Evolutionary conservation across 2,888 invertebrate species (phyloP), one percentile per base, ranked within the genome.

Genomic region (Stegophylla sp.): DNA sequence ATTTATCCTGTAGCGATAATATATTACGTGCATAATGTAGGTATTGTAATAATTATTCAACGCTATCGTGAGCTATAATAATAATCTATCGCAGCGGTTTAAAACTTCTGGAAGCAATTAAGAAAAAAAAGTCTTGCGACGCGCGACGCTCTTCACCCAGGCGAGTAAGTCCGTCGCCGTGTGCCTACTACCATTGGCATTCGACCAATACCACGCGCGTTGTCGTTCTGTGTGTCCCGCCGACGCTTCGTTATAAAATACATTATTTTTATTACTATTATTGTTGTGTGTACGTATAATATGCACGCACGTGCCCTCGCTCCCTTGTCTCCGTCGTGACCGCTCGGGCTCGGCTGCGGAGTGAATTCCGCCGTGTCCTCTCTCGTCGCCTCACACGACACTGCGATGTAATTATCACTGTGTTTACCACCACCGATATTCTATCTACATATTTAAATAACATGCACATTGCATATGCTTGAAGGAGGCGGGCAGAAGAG

Each of bases 31-130:
- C n/a, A n/a, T n/a, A n/a, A n/a, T n/a, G n/a, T n/a, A n/a, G 3
- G 34, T 34, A 34, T 34, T 34, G 53, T 53, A 1, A n/a, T 53
- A 20, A 53, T 53, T 53, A 53, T 53, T 53, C 53, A 20, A 28
- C 26, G 59, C 28, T 5, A 28, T 13, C 59, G 26, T 20, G 53
- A 5, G 26, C 59, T 26, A 61, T 26, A 61, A 17, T 61, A 17
- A n/a, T 28, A 72, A 56, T 72, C 56, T 28, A 26, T 56, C 53
- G 41, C 34, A 12, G 67, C 43, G 43, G 61, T 59, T 59, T 26
- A 59, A 72, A 76, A 76, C 76, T 67, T 53, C 67, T 67, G 67
- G 67, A 45, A 77, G 67, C 45, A 69, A 77, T 77, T 77, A 77
- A 69, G 59, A 69, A 56, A 1, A 56, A 1, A 34, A 5, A 17